phyloP scores from a whole-genome alignment of 2,888 invertebrate species.

The Drosophila ezoana region DNA sequence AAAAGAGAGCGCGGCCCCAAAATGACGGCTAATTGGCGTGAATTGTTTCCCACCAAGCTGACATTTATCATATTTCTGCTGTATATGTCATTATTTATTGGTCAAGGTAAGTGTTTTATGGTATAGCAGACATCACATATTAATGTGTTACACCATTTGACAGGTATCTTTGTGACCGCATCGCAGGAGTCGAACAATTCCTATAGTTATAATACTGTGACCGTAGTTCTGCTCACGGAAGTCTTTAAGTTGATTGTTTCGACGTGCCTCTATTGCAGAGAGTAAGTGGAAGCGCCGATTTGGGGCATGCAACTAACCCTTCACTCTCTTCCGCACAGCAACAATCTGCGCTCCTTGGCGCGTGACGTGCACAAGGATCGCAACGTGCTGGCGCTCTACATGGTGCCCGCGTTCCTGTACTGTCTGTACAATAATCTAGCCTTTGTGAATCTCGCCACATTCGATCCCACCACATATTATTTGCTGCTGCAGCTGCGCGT shows the following conservation, averaged over 20 bases:
- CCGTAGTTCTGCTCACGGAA: slow-evolving; percentile 95
- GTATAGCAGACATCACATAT: no score
- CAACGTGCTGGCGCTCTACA: slow-evolving; percentile 91
- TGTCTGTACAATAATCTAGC: slow-evolving; percentile 97
- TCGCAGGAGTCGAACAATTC: slow-evolving; percentile 92
- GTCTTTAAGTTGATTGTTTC: slow-evolving; percentile 92
- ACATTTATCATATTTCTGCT: slow-evolving; percentile 92
- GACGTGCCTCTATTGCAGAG: slow-evolving; percentile 88
- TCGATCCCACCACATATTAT: slow-evolving; percentile 98
- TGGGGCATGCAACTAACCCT: not conserved
- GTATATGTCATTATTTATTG: slow-evolving; percentile 95
- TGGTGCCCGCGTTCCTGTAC: slow-evolving; percentile 95
- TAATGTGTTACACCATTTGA: slow-evolving; percentile 54
- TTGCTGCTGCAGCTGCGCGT: slow-evolving; percentile 95
- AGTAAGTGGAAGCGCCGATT: slow-evolving; percentile 85
- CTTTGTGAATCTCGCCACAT: slow-evolving; percentile 94
- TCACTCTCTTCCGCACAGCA: slow-evolving; percentile 35
- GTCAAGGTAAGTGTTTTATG: slow-evolving; percentile 90
- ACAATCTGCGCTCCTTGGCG: slow-evolving; percentile 70
- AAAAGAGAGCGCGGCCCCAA: slow-evolving; percentile 14
- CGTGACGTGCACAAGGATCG: slow-evolving; percentile 86
- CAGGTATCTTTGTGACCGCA: slow-evolving; percentile 96
- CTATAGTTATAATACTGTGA: slow-evolving; percentile 94
- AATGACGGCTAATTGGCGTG: slow-evolving; percentile 86
- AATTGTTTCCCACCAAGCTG: slow-evolving; percentile 93